Percentiles rank a stretch among this genome's conserved stretches.
Evolutionary conservation across 2,888 invertebrate species (phyloP).

Genomic region (Hanleya hanleyi): DNA sequence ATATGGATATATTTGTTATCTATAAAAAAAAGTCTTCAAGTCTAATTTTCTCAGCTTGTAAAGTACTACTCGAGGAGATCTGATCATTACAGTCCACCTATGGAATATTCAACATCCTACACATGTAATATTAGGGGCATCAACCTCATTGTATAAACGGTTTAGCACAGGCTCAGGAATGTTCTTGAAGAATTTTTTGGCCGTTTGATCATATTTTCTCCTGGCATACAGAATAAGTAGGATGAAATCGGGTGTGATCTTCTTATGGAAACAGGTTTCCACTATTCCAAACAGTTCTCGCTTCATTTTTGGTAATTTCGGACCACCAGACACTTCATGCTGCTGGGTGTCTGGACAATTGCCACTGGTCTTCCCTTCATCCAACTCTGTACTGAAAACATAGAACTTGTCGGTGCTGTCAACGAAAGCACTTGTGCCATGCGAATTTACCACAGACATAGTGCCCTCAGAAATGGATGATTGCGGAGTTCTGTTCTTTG

Average conservation of each 20-base stretch:
- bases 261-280: slow-evolving; percentile 56
- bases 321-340: background rate
- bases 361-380: background rate
- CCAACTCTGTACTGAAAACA: background rate
- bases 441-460: background rate
- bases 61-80: no score
- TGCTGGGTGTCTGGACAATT: background rate
- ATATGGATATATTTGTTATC: no score
- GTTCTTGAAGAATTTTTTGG: slow-evolving; percentile 31
- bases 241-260: slow-evolving; percentile 50
- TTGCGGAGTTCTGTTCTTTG: background rate
- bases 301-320: background rate
- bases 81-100: no score
- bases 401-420: background rate
- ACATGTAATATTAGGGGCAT: background rate
- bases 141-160: background rate
- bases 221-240: slow-evolving; percentile 50
- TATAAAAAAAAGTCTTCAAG: no score
- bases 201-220: slow-evolving; percentile 42
- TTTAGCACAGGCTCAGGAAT: background rate
- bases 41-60: no score
- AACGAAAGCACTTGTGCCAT: background rate
- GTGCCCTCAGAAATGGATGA: background rate
- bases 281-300: slow-evolving; percentile 33
- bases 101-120: no score